Evolutionary conservation across 2,888 invertebrate species (phyloP).

Genomic region (Hyposoter didymator): DNA sequence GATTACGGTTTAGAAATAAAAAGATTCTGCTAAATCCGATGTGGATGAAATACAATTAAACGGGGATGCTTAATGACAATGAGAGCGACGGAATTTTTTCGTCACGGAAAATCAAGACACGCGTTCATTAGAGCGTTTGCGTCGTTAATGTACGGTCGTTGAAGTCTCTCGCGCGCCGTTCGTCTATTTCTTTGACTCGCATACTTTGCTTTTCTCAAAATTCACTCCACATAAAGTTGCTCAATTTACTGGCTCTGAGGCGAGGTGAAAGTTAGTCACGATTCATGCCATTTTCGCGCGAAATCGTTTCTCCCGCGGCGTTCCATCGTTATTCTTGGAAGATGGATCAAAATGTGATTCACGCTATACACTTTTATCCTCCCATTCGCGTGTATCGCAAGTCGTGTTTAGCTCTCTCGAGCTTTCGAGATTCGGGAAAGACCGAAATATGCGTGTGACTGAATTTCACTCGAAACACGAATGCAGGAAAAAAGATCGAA

Average conservation of each 20-base stretch:
- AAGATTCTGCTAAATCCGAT: conserved; percentile 9
- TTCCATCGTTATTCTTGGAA: conserved; percentile 72
- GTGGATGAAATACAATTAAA: conserved; percentile 23
- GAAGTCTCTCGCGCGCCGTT: conserved; percentile 23
- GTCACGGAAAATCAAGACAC: conserved; percentile 40
- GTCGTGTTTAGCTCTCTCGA: conserved; percentile 13
- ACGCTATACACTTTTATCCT: conserved; percentile 51
- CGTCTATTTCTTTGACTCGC: conserved; percentile 12
- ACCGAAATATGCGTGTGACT: conserved; percentile 55
- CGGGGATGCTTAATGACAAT: conserved; percentile 29
- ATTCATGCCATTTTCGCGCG: conserved; percentile 64
- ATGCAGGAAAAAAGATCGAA: background rate
- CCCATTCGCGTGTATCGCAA: conserved; percentile 24
- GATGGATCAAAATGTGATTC: conserved; percentile 66
- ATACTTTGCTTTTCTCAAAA: conserved; percentile 14
- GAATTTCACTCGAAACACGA: conserved; percentile 25
- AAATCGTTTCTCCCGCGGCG: conserved; percentile 54
- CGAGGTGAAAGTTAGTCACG: conserved; percentile 62
- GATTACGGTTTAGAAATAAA: conserved; percentile 18
- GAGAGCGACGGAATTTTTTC: conserved; percentile 11
- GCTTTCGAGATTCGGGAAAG: conserved; percentile 32
- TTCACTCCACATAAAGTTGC: background rate
- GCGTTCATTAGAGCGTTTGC: conserved; percentile 32
- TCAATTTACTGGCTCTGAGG: conserved; percentile 22
- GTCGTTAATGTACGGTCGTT: conserved; percentile 47